Conservation (phyloP, 2,797 vertebrate species). For the Fistularia commersonii region DNA sequence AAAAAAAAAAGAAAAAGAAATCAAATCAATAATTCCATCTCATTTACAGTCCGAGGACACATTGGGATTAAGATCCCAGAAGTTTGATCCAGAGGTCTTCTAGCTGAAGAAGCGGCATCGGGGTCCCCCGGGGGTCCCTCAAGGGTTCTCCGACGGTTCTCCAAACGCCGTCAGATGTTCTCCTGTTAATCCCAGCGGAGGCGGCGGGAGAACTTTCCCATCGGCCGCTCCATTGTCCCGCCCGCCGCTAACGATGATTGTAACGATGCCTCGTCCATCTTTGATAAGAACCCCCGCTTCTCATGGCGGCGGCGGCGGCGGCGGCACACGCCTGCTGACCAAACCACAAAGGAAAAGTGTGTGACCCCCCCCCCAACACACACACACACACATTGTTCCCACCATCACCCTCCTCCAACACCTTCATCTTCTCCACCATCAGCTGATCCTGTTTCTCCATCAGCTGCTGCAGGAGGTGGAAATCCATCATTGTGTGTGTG, state of each 20-base stretch:
- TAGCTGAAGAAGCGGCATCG: no score
- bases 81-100: no score
- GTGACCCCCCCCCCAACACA: constrained; percentile 51
- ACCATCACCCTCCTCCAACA: constrained; percentile 32
- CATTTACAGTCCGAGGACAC: no score
- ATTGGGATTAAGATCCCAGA: no score
- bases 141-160: no score
- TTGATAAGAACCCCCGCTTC: constrained; percentile 72
- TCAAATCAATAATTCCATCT: no score
- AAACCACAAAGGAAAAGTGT: constrained; percentile 75
- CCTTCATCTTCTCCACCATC: constrained; percentile 73
- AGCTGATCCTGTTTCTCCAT: constrained; percentile 51
- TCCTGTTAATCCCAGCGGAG: no score
- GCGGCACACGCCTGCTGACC: constrained; percentile 82
- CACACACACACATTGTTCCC: constrained; percentile 13
- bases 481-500: constrained; percentile 64
- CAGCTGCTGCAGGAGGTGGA: constrained; percentile 46
- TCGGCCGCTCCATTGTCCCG: constrained; percentile 52
- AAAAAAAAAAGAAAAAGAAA: no score
- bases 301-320: constrained; percentile 67
- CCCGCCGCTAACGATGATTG: constrained; percentile 68
- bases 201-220: background rate
- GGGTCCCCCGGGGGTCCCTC: no score
- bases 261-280: constrained; percentile 76
- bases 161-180: no score